These are phyloP conservation scores for Drosophila antonietae DNA, from an alignment of 2,888 invertebrate species.

Conservation along the genomic window DNA sequence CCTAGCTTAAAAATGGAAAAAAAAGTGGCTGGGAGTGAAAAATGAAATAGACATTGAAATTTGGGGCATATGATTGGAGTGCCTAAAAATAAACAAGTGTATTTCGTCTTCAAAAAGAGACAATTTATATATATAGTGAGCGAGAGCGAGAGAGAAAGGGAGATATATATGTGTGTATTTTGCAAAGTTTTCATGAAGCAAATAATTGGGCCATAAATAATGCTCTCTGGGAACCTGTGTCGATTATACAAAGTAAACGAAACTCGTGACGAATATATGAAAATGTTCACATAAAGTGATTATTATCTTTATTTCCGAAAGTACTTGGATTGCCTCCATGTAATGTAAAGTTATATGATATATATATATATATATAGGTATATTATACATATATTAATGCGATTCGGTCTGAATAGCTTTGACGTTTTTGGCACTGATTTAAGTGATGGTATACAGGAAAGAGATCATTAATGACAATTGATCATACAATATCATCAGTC, in stretches of 20 bases:
- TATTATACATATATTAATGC: not conserved
- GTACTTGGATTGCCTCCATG: not conserved
- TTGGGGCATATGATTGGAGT: constrained; percentile 7
- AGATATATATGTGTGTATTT: not conserved
- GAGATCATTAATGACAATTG: not conserved
- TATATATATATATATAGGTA: no score
- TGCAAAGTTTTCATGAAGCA: not conserved
- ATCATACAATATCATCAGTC: not conserved
- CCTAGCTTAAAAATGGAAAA: not conserved
- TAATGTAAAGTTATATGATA: not conserved
- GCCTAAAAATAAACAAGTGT: constrained; percentile 8
- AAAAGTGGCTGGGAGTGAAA: not conserved
- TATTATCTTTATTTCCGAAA: not conserved
- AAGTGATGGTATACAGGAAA: not conserved
- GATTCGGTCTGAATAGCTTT: constrained; percentile 3
- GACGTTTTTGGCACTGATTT: not conserved
- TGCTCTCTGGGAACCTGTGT: constrained; percentile 4
- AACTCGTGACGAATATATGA: constrained; percentile 3
- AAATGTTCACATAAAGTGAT: not conserved
- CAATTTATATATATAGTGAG: not conserved
- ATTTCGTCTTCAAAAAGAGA: not conserved
- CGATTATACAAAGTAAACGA: constrained; percentile 4
- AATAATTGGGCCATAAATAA: constrained; percentile 12
- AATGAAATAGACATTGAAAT: constrained; percentile 3
- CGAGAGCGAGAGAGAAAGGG: not conserved